Evolutionary conservation across 2,113 vertebrate genomes (phyloP).

Genomic region (Microcebus ravelobensis): DNA sequence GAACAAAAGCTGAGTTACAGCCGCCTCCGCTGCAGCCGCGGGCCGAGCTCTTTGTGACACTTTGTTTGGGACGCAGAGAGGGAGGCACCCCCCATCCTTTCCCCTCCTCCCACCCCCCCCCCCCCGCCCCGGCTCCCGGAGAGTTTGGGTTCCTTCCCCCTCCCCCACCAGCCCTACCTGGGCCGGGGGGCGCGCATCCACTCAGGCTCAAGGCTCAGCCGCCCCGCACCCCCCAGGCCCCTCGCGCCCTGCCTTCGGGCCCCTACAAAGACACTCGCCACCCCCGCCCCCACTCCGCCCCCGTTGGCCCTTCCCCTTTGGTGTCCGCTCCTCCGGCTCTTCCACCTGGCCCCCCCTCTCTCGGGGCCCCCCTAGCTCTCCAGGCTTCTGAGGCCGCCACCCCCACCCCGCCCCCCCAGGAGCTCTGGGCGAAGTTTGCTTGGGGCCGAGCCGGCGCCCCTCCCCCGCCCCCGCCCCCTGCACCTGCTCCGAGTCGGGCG

Average conservation of each 20-base stretch:
- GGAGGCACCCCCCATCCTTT: slow-evolving; percentile 77
- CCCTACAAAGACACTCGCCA: slow-evolving; percentile 77
- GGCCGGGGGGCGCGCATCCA: slow-evolving; percentile 54
- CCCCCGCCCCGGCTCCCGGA: slow-evolving; percentile 19
- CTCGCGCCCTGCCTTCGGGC: slow-evolving; percentile 71
- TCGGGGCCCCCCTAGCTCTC: slow-evolving; percentile 34
- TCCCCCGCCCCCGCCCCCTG: slow-evolving; percentile 70
- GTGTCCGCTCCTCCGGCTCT: slow-evolving; percentile 46
- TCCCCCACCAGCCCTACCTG: slow-evolving; percentile 72
- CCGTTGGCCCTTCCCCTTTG: slow-evolving; percentile 88
- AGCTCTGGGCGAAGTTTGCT: slow-evolving; percentile 77
- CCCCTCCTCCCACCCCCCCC: slow-evolving; percentile 55
- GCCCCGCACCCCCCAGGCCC: slow-evolving; percentile 67
- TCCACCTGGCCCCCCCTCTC: slow-evolving; percentile 58
- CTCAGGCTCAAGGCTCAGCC: neutral
- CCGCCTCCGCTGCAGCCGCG: slow-evolving; percentile 74
- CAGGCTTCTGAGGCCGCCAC: neutral
- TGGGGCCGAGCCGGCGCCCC: slow-evolving; percentile 72
- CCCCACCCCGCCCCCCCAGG: slow-evolving; percentile 63
- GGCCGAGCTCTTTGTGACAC: slow-evolving; percentile 81
- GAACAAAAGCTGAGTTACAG: slow-evolving; percentile 82
- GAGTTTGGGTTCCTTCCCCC: slow-evolving; percentile 69
- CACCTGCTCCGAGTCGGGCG: slow-evolving; percentile 63
- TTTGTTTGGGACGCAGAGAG: slow-evolving; percentile 84
- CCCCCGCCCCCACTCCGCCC: slow-evolving; percentile 3